Percentiles rank a stretch among this genome's conserved stretches.
Conservation (phyloP, 2,797 vertebrate species). For the Anguilla marmorata region DNA sequence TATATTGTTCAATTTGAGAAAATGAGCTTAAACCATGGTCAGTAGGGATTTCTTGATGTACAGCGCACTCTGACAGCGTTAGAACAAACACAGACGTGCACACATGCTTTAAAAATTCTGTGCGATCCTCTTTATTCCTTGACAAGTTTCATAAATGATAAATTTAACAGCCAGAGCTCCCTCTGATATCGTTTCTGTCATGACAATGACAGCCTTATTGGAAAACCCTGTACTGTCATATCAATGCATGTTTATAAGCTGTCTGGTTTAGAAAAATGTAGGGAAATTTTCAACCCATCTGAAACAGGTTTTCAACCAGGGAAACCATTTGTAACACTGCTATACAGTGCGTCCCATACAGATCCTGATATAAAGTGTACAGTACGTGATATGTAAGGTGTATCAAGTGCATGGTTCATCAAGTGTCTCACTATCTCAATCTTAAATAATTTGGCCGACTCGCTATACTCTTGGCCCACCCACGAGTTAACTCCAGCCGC, state of each 20-base stretch:
- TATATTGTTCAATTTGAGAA: neutral
- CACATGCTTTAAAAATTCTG: constrained; percentile 50
- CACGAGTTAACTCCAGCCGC: no score
- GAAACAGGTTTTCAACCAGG: neutral
- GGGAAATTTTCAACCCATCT: neutral
- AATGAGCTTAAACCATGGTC: constrained; percentile 28
- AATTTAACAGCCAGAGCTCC: constrained; percentile 37
- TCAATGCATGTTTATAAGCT: constrained; percentile 42
- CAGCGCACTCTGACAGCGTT: constrained; percentile 47
- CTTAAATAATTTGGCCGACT: no score
- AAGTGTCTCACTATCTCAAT: no score
- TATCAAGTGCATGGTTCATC: no score
- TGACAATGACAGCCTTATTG: constrained; percentile 33
- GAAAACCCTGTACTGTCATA: constrained; percentile 51
- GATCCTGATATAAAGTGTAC: neutral
- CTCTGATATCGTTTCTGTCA: constrained; percentile 26
- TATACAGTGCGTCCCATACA: neutral
- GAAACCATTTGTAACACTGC: neutral
- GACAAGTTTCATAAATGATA: constrained; percentile 49
- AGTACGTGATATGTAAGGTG: neutral
- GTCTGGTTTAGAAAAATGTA: constrained; percentile 36
- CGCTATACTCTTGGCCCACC: no score
- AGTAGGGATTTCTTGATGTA: constrained; percentile 34
- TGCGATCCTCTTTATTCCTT: constrained; percentile 59
- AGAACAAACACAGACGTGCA: constrained; percentile 40